These are phyloP conservation scores for Nomada flava DNA, from an alignment of 2,888 invertebrate species.

Conservation along the genomic window DNA sequence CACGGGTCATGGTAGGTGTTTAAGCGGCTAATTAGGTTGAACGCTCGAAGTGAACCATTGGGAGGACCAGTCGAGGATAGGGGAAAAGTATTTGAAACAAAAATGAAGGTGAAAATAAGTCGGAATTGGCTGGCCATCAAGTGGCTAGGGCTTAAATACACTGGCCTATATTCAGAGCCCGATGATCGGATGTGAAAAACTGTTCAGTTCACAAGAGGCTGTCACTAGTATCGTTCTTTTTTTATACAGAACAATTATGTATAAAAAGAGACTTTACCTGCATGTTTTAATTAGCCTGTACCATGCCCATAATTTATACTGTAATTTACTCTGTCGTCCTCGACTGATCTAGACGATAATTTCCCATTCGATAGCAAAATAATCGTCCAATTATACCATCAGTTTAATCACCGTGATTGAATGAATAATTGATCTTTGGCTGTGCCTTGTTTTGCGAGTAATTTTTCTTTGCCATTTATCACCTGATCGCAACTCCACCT, in stretches of 20 bases:
- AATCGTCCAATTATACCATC: too few relatives aligned
- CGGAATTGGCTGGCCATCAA: constrained; percentile 53
- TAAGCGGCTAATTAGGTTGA: not conserved
- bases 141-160: constrained; percentile 39
- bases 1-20: too few relatives aligned
- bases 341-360: too few relatives aligned
- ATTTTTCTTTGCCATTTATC: not conserved
- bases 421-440: too few relatives aligned
- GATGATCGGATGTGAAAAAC: not conserved
- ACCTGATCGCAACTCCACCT: not conserved
- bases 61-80: not conserved
- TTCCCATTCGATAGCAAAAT: too few relatives aligned
- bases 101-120: constrained; percentile 55
- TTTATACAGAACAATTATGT: too few relatives aligned
- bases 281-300: too few relatives aligned
- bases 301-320: too few relatives aligned
- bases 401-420: too few relatives aligned
- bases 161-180: constrained; percentile 48
- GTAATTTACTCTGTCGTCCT: too few relatives aligned
- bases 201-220: constrained; percentile 5
- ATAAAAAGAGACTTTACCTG: too few relatives aligned
- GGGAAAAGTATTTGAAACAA: constrained; percentile 20
- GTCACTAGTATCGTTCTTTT: not conserved
- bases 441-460: not conserved
- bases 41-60: not conserved